These are phyloP conservation scores for Nasonia longicornis DNA, from an alignment of 1,140 invertebrate species.

Conservation along the genomic window DNA sequence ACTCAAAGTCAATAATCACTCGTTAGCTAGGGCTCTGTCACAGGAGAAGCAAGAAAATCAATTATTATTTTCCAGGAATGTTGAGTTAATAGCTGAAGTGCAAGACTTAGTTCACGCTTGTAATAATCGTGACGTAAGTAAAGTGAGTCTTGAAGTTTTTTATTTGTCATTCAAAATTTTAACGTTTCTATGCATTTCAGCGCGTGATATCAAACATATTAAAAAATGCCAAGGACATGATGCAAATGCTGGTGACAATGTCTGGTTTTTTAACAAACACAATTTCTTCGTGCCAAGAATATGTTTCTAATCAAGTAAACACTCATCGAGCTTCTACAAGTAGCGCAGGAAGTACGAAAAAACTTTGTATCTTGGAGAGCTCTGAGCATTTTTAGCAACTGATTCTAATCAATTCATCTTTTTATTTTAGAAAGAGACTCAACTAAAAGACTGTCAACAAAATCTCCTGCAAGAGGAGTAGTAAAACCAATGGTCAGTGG, in stretches of 20 bases:
- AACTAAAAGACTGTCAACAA: constrained; percentile 53
- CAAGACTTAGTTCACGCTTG: constrained; percentile 54
- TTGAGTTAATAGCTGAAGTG: constrained; percentile 53
- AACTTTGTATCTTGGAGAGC: constrained; percentile 7
- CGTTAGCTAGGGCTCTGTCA: constrained; percentile 58
- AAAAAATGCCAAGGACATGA: constrained; percentile 56
- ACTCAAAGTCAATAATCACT: constrained; percentile 59
- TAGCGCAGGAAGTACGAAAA: constrained; percentile 48
- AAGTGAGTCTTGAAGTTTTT: background rate
- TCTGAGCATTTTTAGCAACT: background rate
- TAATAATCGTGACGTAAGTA: constrained; percentile 57
- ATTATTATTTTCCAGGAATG: constrained; percentile 55
- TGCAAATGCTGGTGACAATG: constrained; percentile 55
- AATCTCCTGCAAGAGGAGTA: constrained; percentile 64
- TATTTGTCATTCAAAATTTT: background rate
- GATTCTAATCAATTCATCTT: constrained; percentile 9
- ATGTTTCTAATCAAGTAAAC: constrained; percentile 40
- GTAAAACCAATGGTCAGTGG: constrained; percentile 67
- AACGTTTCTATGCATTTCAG: constrained; percentile 44
- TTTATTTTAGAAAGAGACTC: constrained; percentile 53
- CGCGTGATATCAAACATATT: constrained; percentile 51
- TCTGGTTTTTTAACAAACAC: constrained; percentile 54
- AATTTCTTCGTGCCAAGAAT: constrained; percentile 56
- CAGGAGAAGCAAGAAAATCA: constrained; percentile 59
- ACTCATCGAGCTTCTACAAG: constrained; percentile 42